Conservation (phyloP, 2,888 invertebrate genomes). For the Drosophila borealis region DNA sequence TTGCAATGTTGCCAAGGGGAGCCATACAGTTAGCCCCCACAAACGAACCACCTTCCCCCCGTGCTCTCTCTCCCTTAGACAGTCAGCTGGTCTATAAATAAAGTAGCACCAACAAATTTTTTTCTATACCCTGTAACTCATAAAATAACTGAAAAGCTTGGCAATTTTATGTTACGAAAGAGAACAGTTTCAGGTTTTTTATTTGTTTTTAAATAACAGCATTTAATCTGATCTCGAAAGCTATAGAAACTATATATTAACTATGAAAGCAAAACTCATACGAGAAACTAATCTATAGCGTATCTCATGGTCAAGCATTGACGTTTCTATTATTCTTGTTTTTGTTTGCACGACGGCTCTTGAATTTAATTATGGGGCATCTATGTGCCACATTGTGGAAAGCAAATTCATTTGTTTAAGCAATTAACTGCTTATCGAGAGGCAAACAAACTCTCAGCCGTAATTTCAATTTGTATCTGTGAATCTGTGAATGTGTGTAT, state of each 20-base stretch:
- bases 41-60: background rate
- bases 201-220: background rate
- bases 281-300: background rate
- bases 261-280: too few relatives aligned
- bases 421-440: conserved; percentile 61
- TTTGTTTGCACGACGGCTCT: conserved; percentile 8
- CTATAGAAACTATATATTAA: background rate
- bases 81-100: conserved; percentile 39
- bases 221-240: background rate
- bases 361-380: conserved; percentile 23
- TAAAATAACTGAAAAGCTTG: background rate
- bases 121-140: conserved; percentile 15
- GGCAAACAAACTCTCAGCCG: conserved; percentile 29
- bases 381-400: conserved; percentile 29
- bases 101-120: conserved; percentile 6
- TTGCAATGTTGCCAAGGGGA: conserved; percentile 67
- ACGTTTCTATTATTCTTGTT: background rate
- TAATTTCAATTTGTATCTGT: conserved; percentile 29
- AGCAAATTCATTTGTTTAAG: conserved; percentile 33
- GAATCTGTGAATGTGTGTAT: conserved; percentile 11
- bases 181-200: too few relatives aligned
- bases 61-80: background rate
- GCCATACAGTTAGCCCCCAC: conserved; percentile 32
- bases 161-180: too few relatives aligned
- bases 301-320: conserved; percentile 1